A percentile compares a stretch with the other conserved stretches of the same genome.
Conservation (phyloP, 1,140 invertebrate species). For the Heliothis subflexa region DNA sequence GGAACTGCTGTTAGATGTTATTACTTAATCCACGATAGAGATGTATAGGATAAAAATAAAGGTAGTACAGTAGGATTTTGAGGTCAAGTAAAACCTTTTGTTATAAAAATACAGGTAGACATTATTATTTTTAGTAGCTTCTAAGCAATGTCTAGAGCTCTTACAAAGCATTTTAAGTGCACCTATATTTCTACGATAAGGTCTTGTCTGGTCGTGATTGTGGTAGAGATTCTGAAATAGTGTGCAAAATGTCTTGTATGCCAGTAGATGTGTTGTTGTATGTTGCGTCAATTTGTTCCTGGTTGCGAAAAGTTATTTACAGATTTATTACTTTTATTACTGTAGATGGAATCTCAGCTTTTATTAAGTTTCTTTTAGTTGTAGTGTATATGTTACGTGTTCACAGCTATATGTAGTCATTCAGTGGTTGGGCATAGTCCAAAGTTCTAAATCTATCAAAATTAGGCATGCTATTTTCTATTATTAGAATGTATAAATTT, state of each 20-base stretch:
- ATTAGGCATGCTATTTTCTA: too few relatives aligned
- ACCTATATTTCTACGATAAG: not conserved
- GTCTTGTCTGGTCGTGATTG: not conserved
- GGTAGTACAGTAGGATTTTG: too few relatives aligned
- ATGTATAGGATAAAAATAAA: too few relatives aligned
- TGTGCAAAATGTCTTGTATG: conserved; percentile 1
- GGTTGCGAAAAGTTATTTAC: conserved; percentile 27
- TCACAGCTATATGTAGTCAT: too few relatives aligned
- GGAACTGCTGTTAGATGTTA: too few relatives aligned
- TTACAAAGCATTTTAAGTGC: not conserved
- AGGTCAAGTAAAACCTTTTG: not conserved
- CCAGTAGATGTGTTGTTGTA: not conserved
- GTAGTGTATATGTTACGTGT: too few relatives aligned
- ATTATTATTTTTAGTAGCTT: not conserved
- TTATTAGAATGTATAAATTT: too few relatives aligned
- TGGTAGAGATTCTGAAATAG: conserved; percentile 6
- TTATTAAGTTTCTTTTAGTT: not conserved
- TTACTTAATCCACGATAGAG: too few relatives aligned
- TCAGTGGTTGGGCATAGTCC: too few relatives aligned
- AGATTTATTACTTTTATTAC: not conserved
- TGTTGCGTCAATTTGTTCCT: conserved; percentile 15
- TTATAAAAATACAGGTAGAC: not conserved
- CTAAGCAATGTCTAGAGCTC: too few relatives aligned
- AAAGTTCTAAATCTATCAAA: too few relatives aligned
- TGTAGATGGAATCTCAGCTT: not conserved